phyloP scores from a whole-genome alignment of 2,888 invertebrate genomes.

The Lasioglossum malachurum region DNA sequence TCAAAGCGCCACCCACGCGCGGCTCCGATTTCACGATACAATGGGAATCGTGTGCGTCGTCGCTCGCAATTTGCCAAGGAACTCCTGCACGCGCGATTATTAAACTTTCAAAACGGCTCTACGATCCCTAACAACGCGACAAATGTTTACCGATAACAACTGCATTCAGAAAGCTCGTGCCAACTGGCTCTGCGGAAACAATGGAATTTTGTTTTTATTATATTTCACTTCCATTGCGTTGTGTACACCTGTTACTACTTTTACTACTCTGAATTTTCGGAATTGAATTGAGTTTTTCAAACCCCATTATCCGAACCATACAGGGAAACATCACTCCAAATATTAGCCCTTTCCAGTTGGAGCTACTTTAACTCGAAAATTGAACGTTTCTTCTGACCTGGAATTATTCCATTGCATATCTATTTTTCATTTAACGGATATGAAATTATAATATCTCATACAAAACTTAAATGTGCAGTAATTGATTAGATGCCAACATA shows the following conservation, averaged over 20 bases:
- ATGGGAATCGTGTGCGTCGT: conserved; percentile 5
- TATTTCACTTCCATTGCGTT: background rate
- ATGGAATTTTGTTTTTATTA: background rate
- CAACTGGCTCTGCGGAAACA: background rate
- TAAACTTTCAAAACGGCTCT: background rate
- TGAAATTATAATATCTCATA: too few species aligned
- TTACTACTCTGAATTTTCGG: too few species aligned
- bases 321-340: too few species aligned
- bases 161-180: background rate
- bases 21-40: conserved; percentile 23
- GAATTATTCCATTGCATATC: too few species aligned
- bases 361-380: too few species aligned
- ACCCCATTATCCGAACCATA: too few species aligned
- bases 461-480: too few species aligned
- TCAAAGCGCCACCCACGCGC: background rate
- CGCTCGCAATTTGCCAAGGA: background rate
- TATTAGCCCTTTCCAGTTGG: too few species aligned
- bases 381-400: too few species aligned
- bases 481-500: too few species aligned
- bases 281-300: too few species aligned
- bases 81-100: background rate
- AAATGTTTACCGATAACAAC: background rate
- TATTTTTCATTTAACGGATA: too few species aligned
- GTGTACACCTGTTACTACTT: background rate
- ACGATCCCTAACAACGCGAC: background rate